phyloP scores from a whole-genome alignment of 35 echinoderm and acorn worm species.

The Lytechinus variegatus region DNA sequence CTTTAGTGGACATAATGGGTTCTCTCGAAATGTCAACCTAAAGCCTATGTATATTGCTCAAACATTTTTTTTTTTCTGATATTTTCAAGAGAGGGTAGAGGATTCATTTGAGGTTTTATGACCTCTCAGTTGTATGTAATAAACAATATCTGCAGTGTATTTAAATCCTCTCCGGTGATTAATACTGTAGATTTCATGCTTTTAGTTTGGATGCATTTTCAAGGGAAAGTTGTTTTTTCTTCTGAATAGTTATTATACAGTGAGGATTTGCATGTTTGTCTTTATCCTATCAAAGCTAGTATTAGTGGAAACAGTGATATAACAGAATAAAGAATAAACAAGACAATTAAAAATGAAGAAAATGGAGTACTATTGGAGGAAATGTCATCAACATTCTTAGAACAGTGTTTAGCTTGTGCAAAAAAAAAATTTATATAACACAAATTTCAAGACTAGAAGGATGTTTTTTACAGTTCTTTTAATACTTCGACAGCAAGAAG shows the following conservation, averaged over 20 bases:
- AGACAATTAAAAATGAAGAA: no score
- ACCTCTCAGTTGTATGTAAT: not conserved
- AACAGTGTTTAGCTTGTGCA: not conserved
- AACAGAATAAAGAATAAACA: not conserved
- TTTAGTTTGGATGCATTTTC: not conserved
- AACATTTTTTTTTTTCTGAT: no score
- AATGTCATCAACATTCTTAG: not conserved
- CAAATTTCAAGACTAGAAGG: no score
- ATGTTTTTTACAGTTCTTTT: no score
- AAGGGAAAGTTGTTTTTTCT: not conserved
- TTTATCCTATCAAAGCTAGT: not conserved
- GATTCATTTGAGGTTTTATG: not conserved
- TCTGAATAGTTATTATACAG: not conserved
- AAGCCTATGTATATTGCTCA: not conserved
- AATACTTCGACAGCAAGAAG: no score
- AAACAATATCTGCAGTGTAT: not conserved
- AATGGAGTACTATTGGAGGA: not conserved
- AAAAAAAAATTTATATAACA: no score
- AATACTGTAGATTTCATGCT: not conserved
- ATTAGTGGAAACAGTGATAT: not conserved
- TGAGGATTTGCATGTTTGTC: not conserved
- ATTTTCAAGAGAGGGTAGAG: not conserved
- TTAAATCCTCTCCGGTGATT: not conserved
- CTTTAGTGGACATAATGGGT: not conserved
- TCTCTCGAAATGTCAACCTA: not conserved